These are phyloP conservation scores for Dilophus febrilis DNA, from an alignment of 2,888 invertebrate genomes.

Conservation along the genomic window DNA sequence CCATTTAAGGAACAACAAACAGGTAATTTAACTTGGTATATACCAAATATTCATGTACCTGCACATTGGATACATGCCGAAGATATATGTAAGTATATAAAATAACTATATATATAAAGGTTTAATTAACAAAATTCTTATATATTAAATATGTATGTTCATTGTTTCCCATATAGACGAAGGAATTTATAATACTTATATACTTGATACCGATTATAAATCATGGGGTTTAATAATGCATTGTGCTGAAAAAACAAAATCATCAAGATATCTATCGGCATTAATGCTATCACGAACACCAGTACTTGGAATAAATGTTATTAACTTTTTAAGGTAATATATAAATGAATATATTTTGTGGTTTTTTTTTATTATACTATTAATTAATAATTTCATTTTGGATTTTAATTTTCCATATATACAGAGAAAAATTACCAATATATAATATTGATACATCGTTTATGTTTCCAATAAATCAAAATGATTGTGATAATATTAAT, in stretches of 20 bases:
- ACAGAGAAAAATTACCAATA: slow-evolving; percentile 30
- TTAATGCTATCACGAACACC: slow-evolving; percentile 55
- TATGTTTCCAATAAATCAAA: slow-evolving; percentile 67
- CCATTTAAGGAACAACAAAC: slow-evolving; percentile 60
- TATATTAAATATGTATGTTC: too few species aligned
- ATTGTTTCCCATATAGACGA: slow-evolving; percentile 42
- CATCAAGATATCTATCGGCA: slow-evolving; percentile 63
- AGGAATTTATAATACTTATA: slow-evolving; percentile 75
- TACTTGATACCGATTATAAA: slow-evolving; percentile 67
- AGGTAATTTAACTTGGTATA: slow-evolving; percentile 76
- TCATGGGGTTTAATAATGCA: slow-evolving; percentile 71
- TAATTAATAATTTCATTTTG: slow-evolving; percentile 2
- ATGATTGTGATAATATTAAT: slow-evolving; percentile 34
- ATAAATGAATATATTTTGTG: neutral
- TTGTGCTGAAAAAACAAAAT: slow-evolving; percentile 68
- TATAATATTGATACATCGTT: slow-evolving; percentile 75
- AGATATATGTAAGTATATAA: slow-evolving; percentile 57
- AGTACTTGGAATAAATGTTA: slow-evolving; percentile 37
- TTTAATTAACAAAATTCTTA: too few species aligned
- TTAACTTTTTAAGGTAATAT: slow-evolving; percentile 26
- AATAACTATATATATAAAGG: slow-evolving; percentile 1
- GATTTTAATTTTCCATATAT: slow-evolving; percentile 1
- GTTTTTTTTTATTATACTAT: neutral
- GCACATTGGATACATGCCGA: slow-evolving; percentile 81
- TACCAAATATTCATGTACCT: slow-evolving; percentile 52